Base-by-base conservation (phyloP, 35 echinoderm and acorn worm species). In the Lytechinus pictus region DNA sequence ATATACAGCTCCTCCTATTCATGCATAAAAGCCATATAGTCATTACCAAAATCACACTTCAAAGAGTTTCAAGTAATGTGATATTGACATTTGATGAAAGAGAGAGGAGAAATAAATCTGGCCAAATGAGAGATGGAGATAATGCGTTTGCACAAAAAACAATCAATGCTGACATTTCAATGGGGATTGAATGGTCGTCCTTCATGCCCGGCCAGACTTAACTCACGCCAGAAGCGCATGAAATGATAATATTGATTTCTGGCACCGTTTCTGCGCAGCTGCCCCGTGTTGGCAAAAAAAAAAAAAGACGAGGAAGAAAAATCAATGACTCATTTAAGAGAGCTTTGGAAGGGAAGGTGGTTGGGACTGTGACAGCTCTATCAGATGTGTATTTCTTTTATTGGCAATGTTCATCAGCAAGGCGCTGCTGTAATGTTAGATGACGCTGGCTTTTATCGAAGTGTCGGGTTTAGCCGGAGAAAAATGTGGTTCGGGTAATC, bases 161-260 rank as follows among this genome's bases (percentile, higher is more conserved):
- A 44, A 90, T 90, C 88, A 90, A 90, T 90, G 29, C 29, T 90
- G 88, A 90, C 88, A 90, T 90, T 90, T 90, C 52, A 90, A 16
- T 12, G 52, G 88, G 88, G 88, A 54, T 44, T 21, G 88, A 54
- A 90, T 54, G 88, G 27, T 12, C 88, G 52, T 13, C 88, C 29
- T 44, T 54, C 88, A 54, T 52, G 88, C 88, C 29, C 28, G 52
- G 27, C 28, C 88, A 44, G 88, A 54, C 29, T 44, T 52, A 44
- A 90, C 28, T 54, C 29, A 44, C 88, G 88, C 88, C 29, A 54
- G 12, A 90, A 90, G 52, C 52, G 88, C 88, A 90, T 54, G 88
- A 90, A 90, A 90, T 90, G 88, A 90, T 52, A 90, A 90, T 90
- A 90, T 90, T 90, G 88, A 90, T 90, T 90, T 90, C 88, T 54